Conservation (phyloP, 2,113 vertebrate species). For the Paratilapia polleni region DNA sequence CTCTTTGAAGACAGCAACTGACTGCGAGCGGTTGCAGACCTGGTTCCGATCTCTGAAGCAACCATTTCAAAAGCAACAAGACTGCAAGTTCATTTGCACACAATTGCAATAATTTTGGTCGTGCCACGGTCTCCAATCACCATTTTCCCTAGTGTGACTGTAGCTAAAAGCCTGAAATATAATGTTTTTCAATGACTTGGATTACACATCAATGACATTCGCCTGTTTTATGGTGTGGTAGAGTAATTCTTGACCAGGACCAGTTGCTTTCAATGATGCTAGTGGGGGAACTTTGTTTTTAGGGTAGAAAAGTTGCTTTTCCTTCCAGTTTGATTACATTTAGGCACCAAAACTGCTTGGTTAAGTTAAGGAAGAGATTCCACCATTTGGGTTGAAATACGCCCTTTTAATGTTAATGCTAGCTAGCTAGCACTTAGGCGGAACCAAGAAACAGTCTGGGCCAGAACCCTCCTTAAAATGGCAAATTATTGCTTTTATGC, state of each 20-base stretch:
- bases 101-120: background rate
- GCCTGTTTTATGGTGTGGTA: background rate
- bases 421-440: background rate
- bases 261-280: background rate
- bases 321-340: background rate
- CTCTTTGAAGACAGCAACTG: background rate
- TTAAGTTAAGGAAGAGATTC: too few species aligned
- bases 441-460: conserved; percentile 3
- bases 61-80: background rate
- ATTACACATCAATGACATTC: background rate
- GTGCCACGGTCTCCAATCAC: background rate
- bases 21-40: too few species aligned
- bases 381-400: background rate
- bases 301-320: background rate
- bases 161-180: too few species aligned
- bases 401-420: too few species aligned
- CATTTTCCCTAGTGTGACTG: background rate
- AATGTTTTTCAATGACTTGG: background rate
- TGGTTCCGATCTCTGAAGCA: background rate
- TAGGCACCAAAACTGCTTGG: background rate
- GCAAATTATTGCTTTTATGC: conserved; percentile 5
- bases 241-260: background rate
- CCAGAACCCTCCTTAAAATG: background rate
- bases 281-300: background rate
- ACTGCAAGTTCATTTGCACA: background rate